Base-by-base conservation (phyloP, 2,113 vertebrate species). In the Channa maculata region DNA sequence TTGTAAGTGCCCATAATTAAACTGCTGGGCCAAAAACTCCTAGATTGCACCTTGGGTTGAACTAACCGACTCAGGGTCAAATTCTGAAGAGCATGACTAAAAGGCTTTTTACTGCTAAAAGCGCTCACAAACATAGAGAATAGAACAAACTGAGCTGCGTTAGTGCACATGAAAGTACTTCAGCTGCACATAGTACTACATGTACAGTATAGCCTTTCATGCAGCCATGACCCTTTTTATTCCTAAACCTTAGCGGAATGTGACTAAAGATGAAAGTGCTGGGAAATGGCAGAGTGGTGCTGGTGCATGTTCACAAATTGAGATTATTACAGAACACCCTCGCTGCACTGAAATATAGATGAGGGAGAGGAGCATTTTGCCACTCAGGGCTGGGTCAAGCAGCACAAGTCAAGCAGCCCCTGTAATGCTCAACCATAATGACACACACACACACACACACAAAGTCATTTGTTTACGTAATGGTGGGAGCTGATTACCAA, bases 291-390 rank as follows among this genome's bases (percentile, higher is more conserved):
- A 60, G 58, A 73, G 71, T 65, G 72, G 81, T 3, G 14, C 61
- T 1, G 43, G 50, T 50, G 68, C 66, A 51, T 73, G 85, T 88
- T 85, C 70, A 71, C 68, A 87, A 89, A 89, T 88, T 83, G 82
- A 69, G 69, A 84, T 88, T 85, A 85, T 91, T 84, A 81, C 75
- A 65, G 77, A 80, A 77, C 73, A 75, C 53, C 77, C 41, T 67
- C 33, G 4, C 65, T 38, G 61, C 71, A 8, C 54, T 89, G 65
- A 86, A 86, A 85, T 80, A 78, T 70, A 82, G 86, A 86, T 83
- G 80, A 89, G 82, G 58, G 24, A 75, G 63, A 82, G 39, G 63
- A 70, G 71, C 72, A 65, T 85, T 80, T 86, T 79, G 67, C 58
- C 61, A 65, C 78, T 65, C 48, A 10, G 54, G 33, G 71, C 10